Evolutionary conservation across 1,140 invertebrate species (phyloP).

Genomic region (Steinernema feltiae): DNA sequence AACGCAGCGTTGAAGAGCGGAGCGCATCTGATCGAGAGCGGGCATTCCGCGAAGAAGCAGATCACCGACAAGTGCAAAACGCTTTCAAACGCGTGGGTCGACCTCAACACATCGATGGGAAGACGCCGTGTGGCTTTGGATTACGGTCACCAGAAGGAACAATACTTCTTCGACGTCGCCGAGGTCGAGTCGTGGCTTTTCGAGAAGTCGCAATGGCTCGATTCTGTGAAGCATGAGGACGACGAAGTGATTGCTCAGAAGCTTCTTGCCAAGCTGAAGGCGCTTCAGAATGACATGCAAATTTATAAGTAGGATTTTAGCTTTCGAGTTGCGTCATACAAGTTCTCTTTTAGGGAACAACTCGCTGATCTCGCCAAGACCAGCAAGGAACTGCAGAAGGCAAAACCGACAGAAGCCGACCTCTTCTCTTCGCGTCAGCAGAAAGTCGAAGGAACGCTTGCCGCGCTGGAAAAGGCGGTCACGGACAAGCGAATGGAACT

Average conservation of each 20-base stretch:
- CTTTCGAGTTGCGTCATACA: background rate
- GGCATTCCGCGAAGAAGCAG: slow-evolving; percentile 71
- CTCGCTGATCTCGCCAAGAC: slow-evolving; percentile 32
- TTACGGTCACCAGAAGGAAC: slow-evolving; percentile 42
- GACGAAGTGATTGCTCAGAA: slow-evolving; percentile 83
- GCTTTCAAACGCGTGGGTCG: slow-evolving; percentile 37
- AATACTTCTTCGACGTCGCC: slow-evolving; percentile 68
- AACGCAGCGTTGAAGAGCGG: slow-evolving; percentile 73
- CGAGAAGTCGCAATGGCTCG: slow-evolving; percentile 70
- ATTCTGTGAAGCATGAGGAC: slow-evolving; percentile 73
- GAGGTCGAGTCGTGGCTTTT: slow-evolving; percentile 87
- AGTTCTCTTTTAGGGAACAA: slow-evolving; percentile 18
- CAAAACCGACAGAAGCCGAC: background rate
- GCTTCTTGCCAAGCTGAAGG: slow-evolving; percentile 83
- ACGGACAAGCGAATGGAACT: slow-evolving; percentile 64
- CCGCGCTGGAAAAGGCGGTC: slow-evolving; percentile 65
- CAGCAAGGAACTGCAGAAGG: slow-evolving; percentile 32
- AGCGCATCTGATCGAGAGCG: slow-evolving; percentile 65
- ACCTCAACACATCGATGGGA: slow-evolving; percentile 34
- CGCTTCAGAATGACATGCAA: slow-evolving; percentile 58
- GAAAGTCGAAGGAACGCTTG: slow-evolving; percentile 68
- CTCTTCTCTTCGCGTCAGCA: slow-evolving; percentile 73
- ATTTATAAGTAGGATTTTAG: slow-evolving; percentile 22
- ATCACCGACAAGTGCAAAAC: slow-evolving; percentile 63
- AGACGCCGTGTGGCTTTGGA: slow-evolving; percentile 39